phyloP scores from a whole-genome alignment of 2,113 vertebrate species.

The Alectura lathami region DNA sequence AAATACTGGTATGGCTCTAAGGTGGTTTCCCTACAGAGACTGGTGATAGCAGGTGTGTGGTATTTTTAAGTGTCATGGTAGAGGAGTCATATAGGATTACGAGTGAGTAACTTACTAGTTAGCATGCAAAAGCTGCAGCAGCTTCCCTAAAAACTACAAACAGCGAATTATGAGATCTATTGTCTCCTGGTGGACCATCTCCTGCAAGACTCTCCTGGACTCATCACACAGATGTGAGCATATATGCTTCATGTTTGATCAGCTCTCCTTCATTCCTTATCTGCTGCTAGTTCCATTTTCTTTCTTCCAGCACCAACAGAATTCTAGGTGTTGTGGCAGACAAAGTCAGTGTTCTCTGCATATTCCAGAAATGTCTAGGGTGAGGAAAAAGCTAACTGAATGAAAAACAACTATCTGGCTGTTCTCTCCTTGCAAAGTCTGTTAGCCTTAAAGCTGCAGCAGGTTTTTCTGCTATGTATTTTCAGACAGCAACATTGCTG shows the following conservation, averaged over 20 bases:
- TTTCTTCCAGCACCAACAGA: background rate
- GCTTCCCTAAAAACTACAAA: background rate
- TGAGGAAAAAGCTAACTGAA: background rate
- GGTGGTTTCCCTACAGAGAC: background rate
- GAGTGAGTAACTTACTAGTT: background rate
- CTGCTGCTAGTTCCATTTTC: background rate
- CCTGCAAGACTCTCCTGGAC: background rate
- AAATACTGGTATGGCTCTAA: background rate
- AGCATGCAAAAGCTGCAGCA: background rate
- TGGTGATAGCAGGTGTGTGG: background rate
- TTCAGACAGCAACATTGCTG: background rate
- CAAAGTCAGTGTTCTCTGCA: background rate
- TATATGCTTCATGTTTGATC: background rate
- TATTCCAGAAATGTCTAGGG: background rate
- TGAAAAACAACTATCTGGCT: background rate
- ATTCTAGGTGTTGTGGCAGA: background rate
- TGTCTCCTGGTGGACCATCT: background rate
- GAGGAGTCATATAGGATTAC: background rate
- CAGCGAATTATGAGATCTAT: background rate
- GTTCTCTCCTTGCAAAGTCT: background rate
- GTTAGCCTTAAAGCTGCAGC: background rate
- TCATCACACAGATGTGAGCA: background rate
- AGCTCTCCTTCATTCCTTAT: background rate
- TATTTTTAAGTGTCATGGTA: background rate
- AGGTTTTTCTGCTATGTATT: background rate